Conservation (phyloP, 1,140 invertebrate genomes). For the Scaptomyza pallida region DNA sequence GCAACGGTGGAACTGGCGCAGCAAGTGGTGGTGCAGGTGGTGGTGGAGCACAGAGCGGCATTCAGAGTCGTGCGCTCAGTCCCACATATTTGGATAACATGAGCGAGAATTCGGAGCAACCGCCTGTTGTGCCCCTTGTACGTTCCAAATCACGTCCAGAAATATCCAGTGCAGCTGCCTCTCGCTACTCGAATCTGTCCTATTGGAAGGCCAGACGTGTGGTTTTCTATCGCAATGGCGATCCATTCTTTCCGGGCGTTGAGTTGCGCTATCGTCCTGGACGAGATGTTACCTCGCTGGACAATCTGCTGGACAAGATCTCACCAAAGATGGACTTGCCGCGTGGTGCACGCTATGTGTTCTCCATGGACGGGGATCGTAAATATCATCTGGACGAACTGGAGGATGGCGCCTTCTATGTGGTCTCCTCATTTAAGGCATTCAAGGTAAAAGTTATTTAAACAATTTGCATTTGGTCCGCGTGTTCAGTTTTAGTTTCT, state of each 20-base stretch:
- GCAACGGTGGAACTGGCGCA: slow-evolving; percentile 53
- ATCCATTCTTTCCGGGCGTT: slow-evolving; percentile 94
- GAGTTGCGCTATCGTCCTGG: slow-evolving; percentile 95
- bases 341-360: slow-evolving; percentile 94
- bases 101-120: slow-evolving; percentile 83
- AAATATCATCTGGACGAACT: slow-evolving; percentile 93
- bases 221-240: slow-evolving; percentile 96
- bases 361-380: slow-evolving; percentile 94
- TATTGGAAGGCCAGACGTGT: slow-evolving; percentile 94
- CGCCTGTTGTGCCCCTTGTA: slow-evolving; percentile 75
- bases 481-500: slow-evolving; percentile 13
- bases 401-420: slow-evolving; percentile 94
- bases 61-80: slow-evolving; percentile 68
- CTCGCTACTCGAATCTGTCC: slow-evolving; percentile 91
- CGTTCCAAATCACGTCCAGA: slow-evolving; percentile 83
- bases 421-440: slow-evolving; percentile 95
- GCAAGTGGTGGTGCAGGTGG: slow-evolving; percentile 16
- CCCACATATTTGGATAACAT: slow-evolving; percentile 80
- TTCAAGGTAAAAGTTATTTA: slow-evolving; percentile 90
- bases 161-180: slow-evolving; percentile 84
- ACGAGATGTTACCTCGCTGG: slow-evolving; percentile 93
- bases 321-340: slow-evolving; percentile 92
- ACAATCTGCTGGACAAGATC: slow-evolving; percentile 92
- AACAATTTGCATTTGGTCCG: slow-evolving; percentile 33
- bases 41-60: slow-evolving; percentile 49